Evolutionary conservation across 1,140 invertebrate species (phyloP), one percentile per base, ranked within the genome.

Genomic region (Laupala kohalensis): DNA sequence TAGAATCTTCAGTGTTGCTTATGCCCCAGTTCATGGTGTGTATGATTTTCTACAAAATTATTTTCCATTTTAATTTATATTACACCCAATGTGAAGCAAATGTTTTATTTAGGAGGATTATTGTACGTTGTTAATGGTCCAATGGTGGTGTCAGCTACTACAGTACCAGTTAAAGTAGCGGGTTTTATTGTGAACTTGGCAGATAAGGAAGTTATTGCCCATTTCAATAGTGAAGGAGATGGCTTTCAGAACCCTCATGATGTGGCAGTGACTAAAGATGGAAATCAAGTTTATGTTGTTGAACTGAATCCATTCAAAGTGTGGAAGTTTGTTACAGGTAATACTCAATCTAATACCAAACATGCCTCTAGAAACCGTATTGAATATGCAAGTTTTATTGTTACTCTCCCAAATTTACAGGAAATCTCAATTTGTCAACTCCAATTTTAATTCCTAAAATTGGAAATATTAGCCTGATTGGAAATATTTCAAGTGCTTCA

Each of bases 191-290:
- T 92, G 68, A 86, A 89, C 77, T 81, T 88, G 68, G 78, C 83
- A 25, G 84, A 83, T 5, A 85, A 84, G 24, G 77, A 86, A 62
- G 75, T 91, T 27, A 67, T 86, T 5, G 84, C 84, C 9, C 84
- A 86, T 73, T 90, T 92, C 77, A 84, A 83, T 0, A 85, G 88
- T 13, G 79, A 79, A 23, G 80, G 81, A 63, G 73, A 80, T 71
- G 82, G 85, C 63, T 88, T 94, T 79, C 72, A 80, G 28, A 86
- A 85, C 73, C 92, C 92, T 0, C 92, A 95, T 79, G 91, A 93
- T 78, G 80, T 94, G 6, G 86, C 88, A 1, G 86, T 91, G 0
- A 83, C 85, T 4, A 75, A 80, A 0, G 86, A 93, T 81, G 90
- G 89, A 64, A 82, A 80, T 64, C 83, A 84, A 69, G 84, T 92